These are phyloP conservation scores for Pogonophryne albipinna DNA, from an alignment of 2,797 vertebrate genomes.

Conservation along the genomic window DNA sequence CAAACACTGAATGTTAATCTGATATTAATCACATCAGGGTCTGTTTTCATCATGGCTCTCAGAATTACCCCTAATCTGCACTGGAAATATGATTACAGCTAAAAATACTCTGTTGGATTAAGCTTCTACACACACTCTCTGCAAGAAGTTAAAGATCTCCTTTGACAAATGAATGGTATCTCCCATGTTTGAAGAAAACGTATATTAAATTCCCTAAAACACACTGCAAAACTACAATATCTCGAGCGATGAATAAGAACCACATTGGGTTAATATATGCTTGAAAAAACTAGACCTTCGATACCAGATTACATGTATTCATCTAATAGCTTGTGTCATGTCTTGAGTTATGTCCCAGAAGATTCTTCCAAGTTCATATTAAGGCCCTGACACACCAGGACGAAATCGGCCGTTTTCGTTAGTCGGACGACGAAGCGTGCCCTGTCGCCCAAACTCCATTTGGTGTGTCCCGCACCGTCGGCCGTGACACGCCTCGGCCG, in stretches of 20 bases:
- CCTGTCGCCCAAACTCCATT: no score
- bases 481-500: no score
- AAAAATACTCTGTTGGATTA: conserved; percentile 12
- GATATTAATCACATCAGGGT: conserved; percentile 4
- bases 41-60: neutral
- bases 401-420: no score
- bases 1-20: conserved; percentile 8
- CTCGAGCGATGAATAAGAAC: neutral
- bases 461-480: no score
- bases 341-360: conserved; percentile 30
- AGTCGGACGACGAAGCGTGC: no score
- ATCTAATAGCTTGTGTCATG: conserved; percentile 29
- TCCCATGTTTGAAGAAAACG: neutral
- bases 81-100: conserved; percentile 9
- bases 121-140: neutral
- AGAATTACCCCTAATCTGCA: neutral
- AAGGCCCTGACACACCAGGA: no score
- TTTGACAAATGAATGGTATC: conserved; percentile 14
- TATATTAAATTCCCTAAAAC: neutral
- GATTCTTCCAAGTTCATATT: conserved; percentile 23
- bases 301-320: conserved; percentile 29
- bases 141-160: neutral
- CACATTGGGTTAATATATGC: neutral
- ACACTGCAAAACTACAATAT: neutral
- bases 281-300: neutral